Evolutionary conservation across 35 echinoderm and acorn worm species (phyloP).

Genomic region (Ophioderma brevispina): DNA sequence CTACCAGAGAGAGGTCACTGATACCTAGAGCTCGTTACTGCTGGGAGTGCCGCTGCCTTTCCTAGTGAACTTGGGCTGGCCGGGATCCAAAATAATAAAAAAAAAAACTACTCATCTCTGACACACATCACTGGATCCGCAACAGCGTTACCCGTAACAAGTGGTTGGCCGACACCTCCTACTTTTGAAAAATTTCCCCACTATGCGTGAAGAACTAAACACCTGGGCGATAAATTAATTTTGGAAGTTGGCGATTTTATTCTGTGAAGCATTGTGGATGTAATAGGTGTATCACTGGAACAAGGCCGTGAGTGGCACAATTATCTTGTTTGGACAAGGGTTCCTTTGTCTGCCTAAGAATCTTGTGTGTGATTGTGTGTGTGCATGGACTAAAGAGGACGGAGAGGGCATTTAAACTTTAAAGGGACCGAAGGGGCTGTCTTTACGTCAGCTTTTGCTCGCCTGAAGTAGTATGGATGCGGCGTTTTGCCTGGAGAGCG

Average conservation of each 20-base stretch:
- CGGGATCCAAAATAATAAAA: not conserved
- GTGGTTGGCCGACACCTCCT: slow-evolving; percentile 8
- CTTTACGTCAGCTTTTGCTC: not conserved
- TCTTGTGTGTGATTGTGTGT: not conserved
- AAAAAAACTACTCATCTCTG: not conserved
- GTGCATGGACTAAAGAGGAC: not conserved
- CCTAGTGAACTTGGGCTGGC: not conserved
- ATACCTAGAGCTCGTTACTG: not conserved
- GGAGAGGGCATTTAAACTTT: slow-evolving; percentile 6
- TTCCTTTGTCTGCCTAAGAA: not conserved
- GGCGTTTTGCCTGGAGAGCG: slow-evolving; percentile 32
- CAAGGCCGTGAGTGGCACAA: not conserved
- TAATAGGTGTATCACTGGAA: too few species aligned
- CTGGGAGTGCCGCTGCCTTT: not conserved
- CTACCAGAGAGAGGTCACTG: not conserved
- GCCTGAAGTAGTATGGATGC: slow-evolving; percentile 26
- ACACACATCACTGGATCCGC: slow-evolving; percentile 13
- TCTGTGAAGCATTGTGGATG: too few species aligned
- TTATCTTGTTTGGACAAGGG: not conserved
- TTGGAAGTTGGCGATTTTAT: too few species aligned
- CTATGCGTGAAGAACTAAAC: too few species aligned
- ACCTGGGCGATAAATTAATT: too few species aligned
- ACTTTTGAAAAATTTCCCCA: too few species aligned
- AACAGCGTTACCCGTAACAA: slow-evolving; percentile 41
- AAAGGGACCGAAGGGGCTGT: slow-evolving; percentile 13